Percentiles rank a stretch among this genome's conserved stretches.
Conservation (phyloP, 2,113 vertebrate genomes). For the Aegotheles bennettii region DNA sequence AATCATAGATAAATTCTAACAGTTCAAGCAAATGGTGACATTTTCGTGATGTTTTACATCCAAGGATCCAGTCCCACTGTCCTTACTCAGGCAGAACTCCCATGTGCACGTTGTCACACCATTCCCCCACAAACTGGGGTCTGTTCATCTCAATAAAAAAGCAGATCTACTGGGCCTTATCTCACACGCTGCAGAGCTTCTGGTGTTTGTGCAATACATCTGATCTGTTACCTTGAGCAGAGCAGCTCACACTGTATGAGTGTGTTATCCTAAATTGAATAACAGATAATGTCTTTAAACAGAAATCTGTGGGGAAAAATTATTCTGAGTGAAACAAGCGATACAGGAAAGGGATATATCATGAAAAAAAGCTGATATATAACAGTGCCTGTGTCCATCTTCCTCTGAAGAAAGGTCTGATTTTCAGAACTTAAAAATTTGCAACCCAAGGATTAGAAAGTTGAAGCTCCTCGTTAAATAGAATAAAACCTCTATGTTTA, state of each 20-base stretch:
- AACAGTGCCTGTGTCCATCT: background rate
- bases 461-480: background rate
- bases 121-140: background rate
- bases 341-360: background rate
- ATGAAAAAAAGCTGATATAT: background rate
- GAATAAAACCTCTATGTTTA: background rate
- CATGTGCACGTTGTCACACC: background rate
- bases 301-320: background rate
- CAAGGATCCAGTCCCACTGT: background rate
- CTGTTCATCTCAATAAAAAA: background rate
- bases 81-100: background rate
- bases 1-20: slow-evolving; percentile 4
- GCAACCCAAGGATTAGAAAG: background rate
- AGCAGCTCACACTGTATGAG: background rate
- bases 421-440: background rate
- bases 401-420: background rate
- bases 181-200: background rate
- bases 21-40: slow-evolving; percentile 47
- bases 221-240: background rate
- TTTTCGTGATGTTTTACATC: background rate
- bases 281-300: background rate
- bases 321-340: background rate
- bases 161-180: background rate
- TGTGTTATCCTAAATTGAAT: too few relatives aligned
- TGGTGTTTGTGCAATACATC: background rate